Evolutionary conservation across 2,797 vertebrate species (phyloP).

Genomic region (Oceanodroma leucorhoa): DNA sequence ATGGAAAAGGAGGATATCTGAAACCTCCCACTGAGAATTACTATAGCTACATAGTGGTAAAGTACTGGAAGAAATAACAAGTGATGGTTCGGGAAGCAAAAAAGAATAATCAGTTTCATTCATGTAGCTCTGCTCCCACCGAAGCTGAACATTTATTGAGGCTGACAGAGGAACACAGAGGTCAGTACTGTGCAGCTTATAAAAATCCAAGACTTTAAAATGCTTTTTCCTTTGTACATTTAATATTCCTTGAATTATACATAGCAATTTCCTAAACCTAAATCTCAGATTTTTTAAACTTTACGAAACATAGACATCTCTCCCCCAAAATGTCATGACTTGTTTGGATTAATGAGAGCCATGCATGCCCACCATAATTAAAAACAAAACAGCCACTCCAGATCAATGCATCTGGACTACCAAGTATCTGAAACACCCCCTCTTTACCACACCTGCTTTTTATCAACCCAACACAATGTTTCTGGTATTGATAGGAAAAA

Average conservation of each 20-base stretch:
- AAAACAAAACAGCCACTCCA: background rate
- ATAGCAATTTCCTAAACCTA: background rate
- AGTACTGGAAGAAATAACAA: background rate
- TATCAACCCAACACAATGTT: background rate
- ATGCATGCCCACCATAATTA: background rate
- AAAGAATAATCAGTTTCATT: background rate
- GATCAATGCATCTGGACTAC: background rate
- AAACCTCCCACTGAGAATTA: background rate
- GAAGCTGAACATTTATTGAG: background rate
- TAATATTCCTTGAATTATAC: background rate
- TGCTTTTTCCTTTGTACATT: background rate
- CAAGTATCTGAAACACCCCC: background rate
- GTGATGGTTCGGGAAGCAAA: rapidly evolving
- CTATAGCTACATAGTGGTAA: background rate
- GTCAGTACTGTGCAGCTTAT: background rate
- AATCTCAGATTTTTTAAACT: background rate
- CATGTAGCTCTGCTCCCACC: background rate
- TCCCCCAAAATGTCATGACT: background rate
- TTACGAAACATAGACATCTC: background rate
- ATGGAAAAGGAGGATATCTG: background rate
- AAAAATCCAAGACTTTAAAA: background rate
- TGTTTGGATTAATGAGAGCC: background rate
- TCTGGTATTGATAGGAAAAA: background rate
- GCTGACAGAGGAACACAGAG: background rate
- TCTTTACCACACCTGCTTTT: background rate